Evolutionary conservation across 1,140 invertebrate species (phyloP).

Genomic region (Ceratosolen solmsi): DNA sequence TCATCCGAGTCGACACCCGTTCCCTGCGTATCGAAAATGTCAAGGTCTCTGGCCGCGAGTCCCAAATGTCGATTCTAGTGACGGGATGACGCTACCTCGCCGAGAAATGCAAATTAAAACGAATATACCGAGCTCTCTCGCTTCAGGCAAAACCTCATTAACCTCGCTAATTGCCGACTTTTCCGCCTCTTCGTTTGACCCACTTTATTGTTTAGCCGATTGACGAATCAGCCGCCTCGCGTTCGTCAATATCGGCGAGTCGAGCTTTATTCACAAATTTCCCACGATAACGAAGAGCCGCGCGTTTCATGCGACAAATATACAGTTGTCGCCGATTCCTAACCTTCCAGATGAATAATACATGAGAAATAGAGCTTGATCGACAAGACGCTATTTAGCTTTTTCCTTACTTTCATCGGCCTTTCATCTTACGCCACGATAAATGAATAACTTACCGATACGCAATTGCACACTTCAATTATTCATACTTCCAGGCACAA

Average conservation of each 20-base stretch:
- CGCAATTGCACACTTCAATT: constrained; percentile 18
- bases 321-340: neutral
- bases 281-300: neutral
- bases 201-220: neutral
- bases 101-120: neutral
- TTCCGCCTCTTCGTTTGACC: neutral
- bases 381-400: neutral
- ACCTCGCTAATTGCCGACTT: neutral
- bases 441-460: neutral
- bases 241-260: too few relatives aligned
- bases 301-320: neutral
- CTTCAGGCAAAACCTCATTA: neutral
- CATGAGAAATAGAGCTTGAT: too few relatives aligned
- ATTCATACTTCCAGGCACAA: neutral
- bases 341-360: neutral
- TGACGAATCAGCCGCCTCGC: neutral
- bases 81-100: neutral
- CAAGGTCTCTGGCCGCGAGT: neutral
- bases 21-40: neutral
- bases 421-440: neutral
- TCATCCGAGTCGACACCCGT: neutral
- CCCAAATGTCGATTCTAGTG: neutral
- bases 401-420: neutral
- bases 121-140: neutral
- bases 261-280: too few relatives aligned